Percentiles rank a stretch among this genome's conserved stretches.
phyloP scores from a whole-genome alignment of 2,888 invertebrate species.

The Aromia moschata region DNA sequence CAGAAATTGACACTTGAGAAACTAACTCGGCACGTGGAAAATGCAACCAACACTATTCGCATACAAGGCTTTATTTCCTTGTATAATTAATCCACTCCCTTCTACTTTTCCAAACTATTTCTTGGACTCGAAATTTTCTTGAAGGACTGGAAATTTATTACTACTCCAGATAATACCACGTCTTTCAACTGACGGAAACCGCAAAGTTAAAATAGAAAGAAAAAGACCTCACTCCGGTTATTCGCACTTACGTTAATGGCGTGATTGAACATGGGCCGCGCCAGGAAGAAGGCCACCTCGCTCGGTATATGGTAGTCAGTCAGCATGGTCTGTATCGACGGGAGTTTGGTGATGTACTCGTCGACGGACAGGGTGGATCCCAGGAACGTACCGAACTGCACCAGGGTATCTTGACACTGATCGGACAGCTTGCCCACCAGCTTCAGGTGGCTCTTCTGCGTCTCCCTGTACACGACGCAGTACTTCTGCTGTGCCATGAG shows the following conservation, averaged over 20 bases:
- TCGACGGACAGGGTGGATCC: conserved; percentile 93
- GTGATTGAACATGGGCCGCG: conserved; percentile 89
- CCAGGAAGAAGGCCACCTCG: conserved; percentile 98
- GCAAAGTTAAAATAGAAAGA: too few relatives aligned
- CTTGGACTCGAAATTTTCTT: too few relatives aligned
- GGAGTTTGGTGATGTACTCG: conserved; percentile 90
- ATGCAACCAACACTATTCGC: too few relatives aligned
- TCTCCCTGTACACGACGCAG: conserved; percentile 89
- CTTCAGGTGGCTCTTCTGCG: conserved; percentile 83
- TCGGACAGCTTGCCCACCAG: conserved; percentile 87
- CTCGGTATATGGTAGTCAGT: conserved; percentile 93
- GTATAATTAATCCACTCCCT: too few relatives aligned
- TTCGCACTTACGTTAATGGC: conserved; percentile 81
- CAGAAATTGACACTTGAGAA: conserved; percentile 9
- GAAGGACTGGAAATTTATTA: too few relatives aligned
- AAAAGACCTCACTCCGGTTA: too few relatives aligned
- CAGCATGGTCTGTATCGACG: conserved; percentile 87
- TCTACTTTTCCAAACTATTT: too few relatives aligned
- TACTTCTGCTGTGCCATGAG: conserved; percentile 97
- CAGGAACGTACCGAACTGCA: conserved; percentile 97
- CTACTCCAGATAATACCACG: too few relatives aligned
- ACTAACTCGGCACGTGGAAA: too few relatives aligned
- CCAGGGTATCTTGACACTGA: conserved; percentile 97
- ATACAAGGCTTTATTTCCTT: too few relatives aligned
- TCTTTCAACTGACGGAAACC: too few relatives aligned